A percentile compares a stretch with the other conserved stretches of the same genome.
Evolutionary conservation across 2,797 vertebrate genomes (phyloP).

Genomic region (Apogon talboti): DNA sequence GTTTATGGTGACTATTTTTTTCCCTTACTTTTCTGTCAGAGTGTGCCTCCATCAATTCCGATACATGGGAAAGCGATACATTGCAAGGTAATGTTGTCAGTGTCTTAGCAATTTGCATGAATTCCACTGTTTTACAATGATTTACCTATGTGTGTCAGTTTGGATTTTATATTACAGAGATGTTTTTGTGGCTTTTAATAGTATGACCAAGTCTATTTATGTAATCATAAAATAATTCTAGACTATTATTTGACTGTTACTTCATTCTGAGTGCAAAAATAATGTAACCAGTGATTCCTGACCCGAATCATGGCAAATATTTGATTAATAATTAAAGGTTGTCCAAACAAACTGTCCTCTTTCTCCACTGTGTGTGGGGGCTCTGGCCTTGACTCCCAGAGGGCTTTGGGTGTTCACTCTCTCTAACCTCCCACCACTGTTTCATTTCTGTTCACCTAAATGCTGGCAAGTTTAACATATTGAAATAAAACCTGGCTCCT

Average conservation of each 20-base stretch:
- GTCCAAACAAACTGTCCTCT: constrained; percentile 13
- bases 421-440: constrained; percentile 90
- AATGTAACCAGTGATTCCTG: not conserved
- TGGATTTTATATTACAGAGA: no score
- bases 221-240: no score
- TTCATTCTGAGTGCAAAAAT: not conserved
- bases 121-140: not conserved
- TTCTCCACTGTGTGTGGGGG: constrained; percentile 19
- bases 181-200: not conserved
- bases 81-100: constrained; percentile 92
- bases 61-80: constrained; percentile 98
- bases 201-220: no score
- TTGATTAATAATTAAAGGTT: not conserved
- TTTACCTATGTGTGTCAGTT: no score
- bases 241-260: not conserved
- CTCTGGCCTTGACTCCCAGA: constrained; percentile 83
- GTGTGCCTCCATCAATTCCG: constrained; percentile 98
- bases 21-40: constrained; percentile 74
- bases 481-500: constrained; percentile 87
- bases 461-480: constrained; percentile 95
- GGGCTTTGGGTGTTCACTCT: constrained; percentile 78
- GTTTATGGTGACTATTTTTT: not conserved
- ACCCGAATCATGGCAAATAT: constrained; percentile 4
- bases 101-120: not conserved
- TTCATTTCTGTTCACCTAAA: constrained; percentile 89